Evolutionary conservation across 64 coral and sea anemone genomes (phyloP), one percentile per base, ranked within the genome.

Genomic region (Dendronephthya gigantea): DNA sequence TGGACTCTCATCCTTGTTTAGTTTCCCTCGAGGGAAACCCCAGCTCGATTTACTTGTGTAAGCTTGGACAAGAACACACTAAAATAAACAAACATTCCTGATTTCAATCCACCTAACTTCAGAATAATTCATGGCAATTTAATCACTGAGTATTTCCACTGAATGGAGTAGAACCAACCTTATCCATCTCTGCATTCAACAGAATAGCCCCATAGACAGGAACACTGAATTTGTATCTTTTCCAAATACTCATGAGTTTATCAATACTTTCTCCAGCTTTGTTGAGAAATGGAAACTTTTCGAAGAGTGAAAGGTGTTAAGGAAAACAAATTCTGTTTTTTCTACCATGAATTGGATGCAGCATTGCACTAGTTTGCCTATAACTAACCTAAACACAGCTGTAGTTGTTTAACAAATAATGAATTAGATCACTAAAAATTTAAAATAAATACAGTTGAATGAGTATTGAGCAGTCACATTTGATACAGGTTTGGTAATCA

Each of bases 161-260:
- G n/a, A 45, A 45, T 62, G 55, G 0, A 62, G 25, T 1, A 7
- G 25, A 62, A 19, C 55, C 90, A 87, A 98, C 95, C 95, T 98
- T 98, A 38, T 93, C 90, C 34, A 85, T 87, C n/a, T 76, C 58
- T 59, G 90, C 84, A 85, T 98, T 98, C n/a, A 98, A 85, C 48
- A 98, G 82, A 40, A 98, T 93, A 82, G 95, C 95, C 82, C 95
- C 95, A 90, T 91, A 91, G 22, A 98, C 95, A 75, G 95, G 95
- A 39, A 98, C 95, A 85, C 91, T 93, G 45, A 68, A 90, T 36
- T 98, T 98, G 43, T 98, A 98, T 23, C 93, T 98, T 50, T 92
- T 93, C 95, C 95, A 98, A 40, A 89, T 89, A 34, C 85, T 90
- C 87, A 98, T 93, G 39, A 98, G 86, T 82, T 93, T 55, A 68